Evolutionary conservation across 2,888 invertebrate species (phyloP).

Genomic region (Bhutanitis thaidina): DNA sequence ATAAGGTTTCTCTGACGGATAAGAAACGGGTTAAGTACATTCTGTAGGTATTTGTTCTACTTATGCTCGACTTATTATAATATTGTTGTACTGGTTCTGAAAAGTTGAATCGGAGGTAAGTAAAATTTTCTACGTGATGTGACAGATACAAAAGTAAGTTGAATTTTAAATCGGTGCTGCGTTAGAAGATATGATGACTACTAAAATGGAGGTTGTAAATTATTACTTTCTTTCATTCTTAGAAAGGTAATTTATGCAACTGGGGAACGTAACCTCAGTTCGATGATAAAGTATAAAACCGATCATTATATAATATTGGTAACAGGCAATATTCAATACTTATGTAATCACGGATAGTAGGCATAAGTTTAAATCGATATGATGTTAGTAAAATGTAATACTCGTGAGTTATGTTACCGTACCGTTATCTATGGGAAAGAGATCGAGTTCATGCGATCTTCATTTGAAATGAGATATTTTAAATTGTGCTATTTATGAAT

Average conservation of each 20-base stretch:
- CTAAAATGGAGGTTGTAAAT: no score
- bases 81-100: no score
- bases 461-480: background rate
- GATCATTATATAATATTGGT: conserved; percentile 6
- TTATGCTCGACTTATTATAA: no score
- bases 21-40: no score
- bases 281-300: background rate
- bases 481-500: background rate
- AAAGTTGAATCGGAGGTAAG: no score
- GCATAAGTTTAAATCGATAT: conserved; percentile 7
- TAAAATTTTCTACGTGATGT: no score
- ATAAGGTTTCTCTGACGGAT: no score
- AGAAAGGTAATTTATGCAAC: conserved; percentile 7
- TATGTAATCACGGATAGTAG: conserved; percentile 1
- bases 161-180: no score
- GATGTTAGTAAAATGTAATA: conserved; percentile 7
- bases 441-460: conserved; percentile 3
- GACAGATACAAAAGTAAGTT: no score
- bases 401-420: conserved; percentile 7
- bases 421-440: conserved; percentile 2
- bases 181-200: background rate
- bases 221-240: no score
- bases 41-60: no score
- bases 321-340: background rate
- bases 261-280: background rate